Percentiles rank a stretch among this genome's conserved stretches.
phyloP scores from a whole-genome alignment of 2,888 invertebrate species.

The Phengaris arion region DNA sequence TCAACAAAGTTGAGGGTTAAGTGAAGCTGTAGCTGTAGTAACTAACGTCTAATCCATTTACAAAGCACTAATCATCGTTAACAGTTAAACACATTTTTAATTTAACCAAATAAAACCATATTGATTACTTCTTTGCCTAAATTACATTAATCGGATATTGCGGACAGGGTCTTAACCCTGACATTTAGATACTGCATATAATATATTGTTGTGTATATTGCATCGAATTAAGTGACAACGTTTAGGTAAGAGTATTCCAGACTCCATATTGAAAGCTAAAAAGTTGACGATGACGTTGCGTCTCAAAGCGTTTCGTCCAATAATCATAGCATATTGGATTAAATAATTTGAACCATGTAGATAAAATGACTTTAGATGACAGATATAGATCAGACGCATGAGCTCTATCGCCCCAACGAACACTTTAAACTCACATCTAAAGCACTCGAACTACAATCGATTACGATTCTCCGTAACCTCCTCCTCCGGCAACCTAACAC shows the following conservation, averaged over 20 bases:
- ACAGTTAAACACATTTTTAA: no score
- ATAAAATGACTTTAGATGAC: not conserved
- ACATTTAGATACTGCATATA: no score
- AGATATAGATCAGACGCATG: slow-evolving; percentile 3
- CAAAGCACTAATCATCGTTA: no score
- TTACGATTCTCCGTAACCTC: no score
- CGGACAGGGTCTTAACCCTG: no score
- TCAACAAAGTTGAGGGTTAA: not conserved
- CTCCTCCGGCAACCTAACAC: no score
- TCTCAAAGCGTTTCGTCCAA: not conserved
- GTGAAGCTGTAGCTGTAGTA: not conserved
- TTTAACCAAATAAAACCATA: no score
- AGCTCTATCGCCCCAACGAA: not conserved
- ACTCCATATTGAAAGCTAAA: not conserved
- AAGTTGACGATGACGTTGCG: no score
- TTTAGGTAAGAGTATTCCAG: not conserved
- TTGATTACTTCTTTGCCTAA: no score
- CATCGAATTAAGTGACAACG: not conserved
- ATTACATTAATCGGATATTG: no score
- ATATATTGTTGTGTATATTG: no score
- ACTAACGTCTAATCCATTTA: not conserved
- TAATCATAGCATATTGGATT: not conserved
- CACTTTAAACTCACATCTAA: not conserved
- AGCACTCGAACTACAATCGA: slow-evolving; percentile 2
- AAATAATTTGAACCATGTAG: not conserved